Conservation (phyloP, 2,797 vertebrate species). For the Momotus momota region DNA sequence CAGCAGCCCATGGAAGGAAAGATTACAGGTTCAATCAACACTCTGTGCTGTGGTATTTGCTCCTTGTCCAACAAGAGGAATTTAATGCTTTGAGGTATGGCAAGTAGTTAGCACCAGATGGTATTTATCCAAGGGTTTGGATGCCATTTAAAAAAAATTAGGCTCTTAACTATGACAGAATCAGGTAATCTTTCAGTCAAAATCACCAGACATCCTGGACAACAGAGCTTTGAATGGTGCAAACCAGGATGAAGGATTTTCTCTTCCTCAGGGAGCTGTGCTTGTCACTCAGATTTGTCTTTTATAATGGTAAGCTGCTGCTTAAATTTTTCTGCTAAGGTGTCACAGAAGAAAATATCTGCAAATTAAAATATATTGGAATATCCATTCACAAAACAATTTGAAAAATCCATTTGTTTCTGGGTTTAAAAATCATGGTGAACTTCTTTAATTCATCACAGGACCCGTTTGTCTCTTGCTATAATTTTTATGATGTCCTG, state of each 20-base stretch:
- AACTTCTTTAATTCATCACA: background rate
- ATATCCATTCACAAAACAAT: background rate
- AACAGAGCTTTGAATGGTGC: background rate
- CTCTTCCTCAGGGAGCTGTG: background rate
- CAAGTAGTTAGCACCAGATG: background rate
- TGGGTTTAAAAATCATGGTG: background rate
- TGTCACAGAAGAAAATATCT: background rate
- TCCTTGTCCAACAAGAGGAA: background rate
- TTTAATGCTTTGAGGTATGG: background rate
- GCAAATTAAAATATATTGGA: slow-evolving; percentile 17
- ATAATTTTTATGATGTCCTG: background rate
- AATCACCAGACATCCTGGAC: background rate
- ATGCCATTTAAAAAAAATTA: background rate
- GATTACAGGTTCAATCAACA: background rate
- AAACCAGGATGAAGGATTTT: background rate
- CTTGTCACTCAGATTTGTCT: background rate
- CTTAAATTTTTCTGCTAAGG: background rate
- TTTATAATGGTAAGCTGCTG: background rate
- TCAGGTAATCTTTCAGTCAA: background rate
- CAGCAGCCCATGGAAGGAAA: background rate
- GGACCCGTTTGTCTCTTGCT: background rate
- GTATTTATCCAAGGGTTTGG: background rate
- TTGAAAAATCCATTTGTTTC: background rate
- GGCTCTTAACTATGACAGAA: slow-evolving; percentile 1
- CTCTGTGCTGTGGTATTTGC: background rate